Evolutionary conservation across 2,797 vertebrate species (phyloP), one percentile per base, ranked within the genome.

Genomic region (Siniperca undulata): DNA sequence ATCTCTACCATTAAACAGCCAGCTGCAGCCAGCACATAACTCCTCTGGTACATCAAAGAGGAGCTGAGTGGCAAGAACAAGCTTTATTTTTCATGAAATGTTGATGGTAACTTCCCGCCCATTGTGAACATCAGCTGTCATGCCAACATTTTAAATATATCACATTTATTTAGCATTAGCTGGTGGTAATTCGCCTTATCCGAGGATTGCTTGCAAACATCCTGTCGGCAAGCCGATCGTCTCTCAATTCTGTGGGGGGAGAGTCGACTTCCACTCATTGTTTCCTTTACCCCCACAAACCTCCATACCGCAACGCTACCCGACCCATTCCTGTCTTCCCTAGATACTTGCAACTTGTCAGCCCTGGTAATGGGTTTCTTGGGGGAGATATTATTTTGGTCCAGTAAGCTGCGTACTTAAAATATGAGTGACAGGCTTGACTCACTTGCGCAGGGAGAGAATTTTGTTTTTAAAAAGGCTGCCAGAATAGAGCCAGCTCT

Each of bases 341-440:
- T 61, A 65, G 88, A 89, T 86, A 88, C 88, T 93, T 85, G 85
- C 92, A 92, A 86, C 91, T 93, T 94, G 94, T 95, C 94, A 94
- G 93, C 81, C 86, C 87, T 92, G 90, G 91, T 96, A 95, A 96
- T 95, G 94, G 94, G 90, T 95, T 96, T 95, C 93, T 94, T 91
- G 86, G 92, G 94, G 91, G 89, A 92, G 92, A 94, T 95, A 95
- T 96, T 96, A 95, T 95, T 96, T 96, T 95, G 94, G 94, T 95
- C 93, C 95, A 95, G 94, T 95, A 96, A 96, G 95, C 96, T 91
- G 93, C 92, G 89, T 95, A 89, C 94, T 95, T 96, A 95, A 96
- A 96, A 94, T 94, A 93, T 96, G 95, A 96, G 90, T 94, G 95
- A 94, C 94, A 95, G 93, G 91, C 93, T 94, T 95, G 94, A 95